Evolutionary conservation across 2,113 vertebrate genomes (phyloP).

Genomic region (Scolopax mira): DNA sequence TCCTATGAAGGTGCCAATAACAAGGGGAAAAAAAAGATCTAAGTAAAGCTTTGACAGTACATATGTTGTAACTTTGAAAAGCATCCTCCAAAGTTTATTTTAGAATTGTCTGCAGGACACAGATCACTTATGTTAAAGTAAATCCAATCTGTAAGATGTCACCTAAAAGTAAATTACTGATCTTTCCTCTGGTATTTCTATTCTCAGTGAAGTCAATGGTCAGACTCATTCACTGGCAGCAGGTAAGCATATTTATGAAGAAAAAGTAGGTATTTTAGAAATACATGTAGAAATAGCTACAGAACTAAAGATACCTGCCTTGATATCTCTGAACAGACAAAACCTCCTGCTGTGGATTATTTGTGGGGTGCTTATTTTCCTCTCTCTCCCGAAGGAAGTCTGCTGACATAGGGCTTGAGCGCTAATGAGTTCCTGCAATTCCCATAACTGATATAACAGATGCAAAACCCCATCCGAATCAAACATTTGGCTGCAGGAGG

Average conservation of each 20-base stretch:
- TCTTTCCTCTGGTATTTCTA: neutral
- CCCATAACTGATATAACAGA: slow-evolving; percentile 39
- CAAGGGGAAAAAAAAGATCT: neutral
- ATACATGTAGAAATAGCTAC: neutral
- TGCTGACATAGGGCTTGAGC: slow-evolving; percentile 27
- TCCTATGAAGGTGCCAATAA: neutral
- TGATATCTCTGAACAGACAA: neutral
- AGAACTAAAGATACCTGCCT: neutral
- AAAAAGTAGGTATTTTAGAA: neutral
- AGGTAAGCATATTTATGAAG: neutral
- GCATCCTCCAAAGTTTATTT: neutral
- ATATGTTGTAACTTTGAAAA: neutral
- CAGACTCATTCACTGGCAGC: neutral
- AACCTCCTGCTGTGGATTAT: slow-evolving; percentile 24
- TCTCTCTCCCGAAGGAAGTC: neutral
- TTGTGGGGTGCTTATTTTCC: neutral
- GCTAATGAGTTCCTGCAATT: slow-evolving; percentile 52
- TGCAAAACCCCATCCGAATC: slow-evolving; percentile 22
- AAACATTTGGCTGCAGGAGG: neutral
- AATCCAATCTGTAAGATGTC: neutral
- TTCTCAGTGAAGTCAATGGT: neutral
- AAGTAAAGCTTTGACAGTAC: neutral
- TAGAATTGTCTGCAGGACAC: neutral
- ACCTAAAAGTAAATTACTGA: neutral
- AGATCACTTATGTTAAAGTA: neutral